Percentiles rank a stretch among this genome's conserved stretches.
These are phyloP conservation scores for Hemiscyllium ocellatum DNA, from an alignment of 2,113 vertebrate species.

Conservation along the genomic window DNA sequence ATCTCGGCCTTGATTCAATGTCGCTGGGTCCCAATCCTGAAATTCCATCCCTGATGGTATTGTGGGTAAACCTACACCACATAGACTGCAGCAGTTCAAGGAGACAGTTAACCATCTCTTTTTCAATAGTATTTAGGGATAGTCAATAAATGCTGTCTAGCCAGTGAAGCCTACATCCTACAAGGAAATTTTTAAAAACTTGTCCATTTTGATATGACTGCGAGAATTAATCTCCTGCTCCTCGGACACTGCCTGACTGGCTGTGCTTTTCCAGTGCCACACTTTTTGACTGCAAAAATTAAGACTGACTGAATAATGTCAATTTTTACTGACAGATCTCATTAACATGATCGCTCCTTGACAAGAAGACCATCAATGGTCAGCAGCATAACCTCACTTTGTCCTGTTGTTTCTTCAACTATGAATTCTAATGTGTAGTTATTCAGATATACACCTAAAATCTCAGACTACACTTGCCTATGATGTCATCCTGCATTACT, in stretches of 20 bases:
- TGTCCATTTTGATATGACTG: background rate
- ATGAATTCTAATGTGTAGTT: background rate
- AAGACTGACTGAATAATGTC: background rate
- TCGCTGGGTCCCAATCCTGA: too few relatives aligned
- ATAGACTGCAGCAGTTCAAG: too few relatives aligned
- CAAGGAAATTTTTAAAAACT: background rate
- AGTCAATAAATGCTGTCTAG: too few relatives aligned
- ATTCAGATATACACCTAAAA: background rate
- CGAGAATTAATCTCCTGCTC: background rate
- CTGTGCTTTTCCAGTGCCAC: too few relatives aligned
- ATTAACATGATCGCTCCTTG: background rate
- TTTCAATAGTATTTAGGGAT: too few relatives aligned
- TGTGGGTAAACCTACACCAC: too few relatives aligned
- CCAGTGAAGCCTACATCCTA: too few relatives aligned
- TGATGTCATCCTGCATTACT: background rate
- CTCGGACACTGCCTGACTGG: too few relatives aligned
- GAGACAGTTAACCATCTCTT: too few relatives aligned
- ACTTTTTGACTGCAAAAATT: background rate
- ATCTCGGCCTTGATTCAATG: too few relatives aligned
- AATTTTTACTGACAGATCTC: background rate
- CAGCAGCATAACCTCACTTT: background rate
- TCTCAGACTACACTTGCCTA: background rate
- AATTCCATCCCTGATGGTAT: too few relatives aligned
- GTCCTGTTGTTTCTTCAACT: background rate
- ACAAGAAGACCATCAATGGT: background rate